phyloP scores from a whole-genome alignment of 1,140 invertebrate species.

The Eupristina koningsbergeri region DNA sequence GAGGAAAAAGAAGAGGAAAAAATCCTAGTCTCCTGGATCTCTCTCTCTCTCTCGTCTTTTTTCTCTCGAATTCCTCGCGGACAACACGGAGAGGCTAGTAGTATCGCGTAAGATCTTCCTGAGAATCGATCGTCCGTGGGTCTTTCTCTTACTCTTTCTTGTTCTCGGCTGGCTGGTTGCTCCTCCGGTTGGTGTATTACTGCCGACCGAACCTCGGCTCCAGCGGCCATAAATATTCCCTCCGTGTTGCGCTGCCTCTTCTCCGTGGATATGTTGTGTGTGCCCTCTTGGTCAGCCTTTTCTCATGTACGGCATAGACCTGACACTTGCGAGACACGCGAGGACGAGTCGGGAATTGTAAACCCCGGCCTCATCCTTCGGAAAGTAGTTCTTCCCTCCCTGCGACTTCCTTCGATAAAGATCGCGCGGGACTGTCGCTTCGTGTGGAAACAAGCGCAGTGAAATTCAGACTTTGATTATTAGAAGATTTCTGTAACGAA shows the following conservation, averaged over 20 bases:
- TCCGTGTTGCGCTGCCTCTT: constrained; percentile 40
- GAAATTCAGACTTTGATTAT: not conserved
- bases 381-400: constrained; percentile 33
- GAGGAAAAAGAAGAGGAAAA: constrained; percentile 44
- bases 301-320: constrained; percentile 55
- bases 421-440: constrained; percentile 8
- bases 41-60: constrained; percentile 28
- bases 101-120: constrained; percentile 55
- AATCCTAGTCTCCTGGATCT: constrained; percentile 4
- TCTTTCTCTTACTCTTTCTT: constrained; percentile 36
- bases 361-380: constrained; percentile 56
- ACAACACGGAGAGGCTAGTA: constrained; percentile 43
- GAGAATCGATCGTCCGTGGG: constrained; percentile 52
- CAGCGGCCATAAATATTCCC: constrained; percentile 50
- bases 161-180: not conserved
- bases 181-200: constrained; percentile 27
- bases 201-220: constrained; percentile 28
- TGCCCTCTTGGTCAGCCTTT: constrained; percentile 39
- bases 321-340: constrained; percentile 58
- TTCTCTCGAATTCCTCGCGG: constrained; percentile 42
- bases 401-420: constrained; percentile 28
- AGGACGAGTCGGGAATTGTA: constrained; percentile 63
- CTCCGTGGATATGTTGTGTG: constrained; percentile 1
- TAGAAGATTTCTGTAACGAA: not conserved
- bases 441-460: not conserved